Conservation (phyloP, 2,888 invertebrate genomes). For the Sipunculus nudus region DNA sequence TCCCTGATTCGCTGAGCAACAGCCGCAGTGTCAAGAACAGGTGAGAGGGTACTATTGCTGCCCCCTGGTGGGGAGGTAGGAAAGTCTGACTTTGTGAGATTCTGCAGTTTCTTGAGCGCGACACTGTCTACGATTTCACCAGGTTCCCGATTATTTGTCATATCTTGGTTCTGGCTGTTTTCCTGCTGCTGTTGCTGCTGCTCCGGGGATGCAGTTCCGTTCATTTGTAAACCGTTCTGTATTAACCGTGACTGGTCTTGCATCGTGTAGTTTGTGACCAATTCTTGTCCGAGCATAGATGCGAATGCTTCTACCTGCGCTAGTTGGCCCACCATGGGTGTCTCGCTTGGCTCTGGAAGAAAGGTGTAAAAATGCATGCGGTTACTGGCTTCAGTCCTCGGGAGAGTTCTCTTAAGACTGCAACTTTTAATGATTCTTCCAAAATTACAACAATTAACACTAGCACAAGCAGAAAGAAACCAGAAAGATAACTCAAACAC, state of each 20-base stretch:
- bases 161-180: constrained; percentile 12
- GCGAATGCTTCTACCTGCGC: constrained; percentile 65
- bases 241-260: background rate
- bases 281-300: constrained; percentile 77
- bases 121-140: constrained; percentile 71
- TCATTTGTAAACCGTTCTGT: no score
- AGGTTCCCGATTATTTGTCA: no score
- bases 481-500: no score
- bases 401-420: no score
- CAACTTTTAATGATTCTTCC: no score
- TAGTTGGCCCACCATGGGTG: constrained; percentile 38
- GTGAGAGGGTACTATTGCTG: constrained; percentile 56
- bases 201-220: no score
- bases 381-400: no score
- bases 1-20: constrained; percentile 91
- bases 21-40: constrained; percentile 90
- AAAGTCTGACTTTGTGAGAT: constrained; percentile 94
- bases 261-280: constrained; percentile 77
- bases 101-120: constrained; percentile 79
- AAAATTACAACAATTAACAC: no score
- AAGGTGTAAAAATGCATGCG: constrained; percentile 63
- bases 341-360: constrained; percentile 49
- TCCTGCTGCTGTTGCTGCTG: background rate
- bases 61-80: constrained; percentile 77
- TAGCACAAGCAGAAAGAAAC: no score